These are phyloP conservation scores for Edolisoma coerulescens DNA, from an alignment of 2,113 vertebrate species.

Conservation along the genomic window DNA sequence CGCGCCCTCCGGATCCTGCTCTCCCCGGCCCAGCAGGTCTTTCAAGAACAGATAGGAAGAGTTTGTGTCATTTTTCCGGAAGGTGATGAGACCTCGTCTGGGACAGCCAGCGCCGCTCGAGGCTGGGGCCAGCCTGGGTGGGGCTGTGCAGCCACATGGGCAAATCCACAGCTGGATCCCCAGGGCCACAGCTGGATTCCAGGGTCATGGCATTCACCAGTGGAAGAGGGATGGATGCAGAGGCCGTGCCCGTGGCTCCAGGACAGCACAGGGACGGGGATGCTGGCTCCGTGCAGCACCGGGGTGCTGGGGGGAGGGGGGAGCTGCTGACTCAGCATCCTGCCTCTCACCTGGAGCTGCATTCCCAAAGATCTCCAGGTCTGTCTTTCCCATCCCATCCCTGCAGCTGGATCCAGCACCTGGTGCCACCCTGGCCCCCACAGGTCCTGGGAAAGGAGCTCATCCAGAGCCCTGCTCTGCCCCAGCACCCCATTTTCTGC, in stretches of 20 bases:
- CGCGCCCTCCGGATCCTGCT: not conserved
- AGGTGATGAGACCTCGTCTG: constrained; percentile 11
- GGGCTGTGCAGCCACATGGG: not conserved
- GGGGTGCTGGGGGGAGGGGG: not conserved
- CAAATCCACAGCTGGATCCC: not conserved
- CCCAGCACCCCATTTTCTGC: not conserved
- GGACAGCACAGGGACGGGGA: not conserved
- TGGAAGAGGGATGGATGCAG: not conserved
- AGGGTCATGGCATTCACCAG: not conserved
- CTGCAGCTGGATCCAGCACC: not conserved
- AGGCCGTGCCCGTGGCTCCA: fast-evolving
- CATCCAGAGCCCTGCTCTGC: not conserved
- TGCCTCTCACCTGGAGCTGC: not conserved
- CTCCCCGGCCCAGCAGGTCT: constrained; percentile 37
- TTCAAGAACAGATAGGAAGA: constrained; percentile 41
- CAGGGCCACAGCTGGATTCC: not conserved
- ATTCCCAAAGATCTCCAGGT: not conserved
- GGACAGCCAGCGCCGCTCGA: not conserved
- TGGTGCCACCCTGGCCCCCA: not conserved
- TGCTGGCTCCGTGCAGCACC: fast-evolving
- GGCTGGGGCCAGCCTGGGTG: not conserved
- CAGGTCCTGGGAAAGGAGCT: not conserved
- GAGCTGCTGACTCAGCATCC: not conserved
- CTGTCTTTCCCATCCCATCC: not conserved
- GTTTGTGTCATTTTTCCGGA: constrained; percentile 43